These are phyloP conservation scores for Leucopternis melanops DNA, from an alignment of 2,113 vertebrate species.

Conservation along the genomic window DNA sequence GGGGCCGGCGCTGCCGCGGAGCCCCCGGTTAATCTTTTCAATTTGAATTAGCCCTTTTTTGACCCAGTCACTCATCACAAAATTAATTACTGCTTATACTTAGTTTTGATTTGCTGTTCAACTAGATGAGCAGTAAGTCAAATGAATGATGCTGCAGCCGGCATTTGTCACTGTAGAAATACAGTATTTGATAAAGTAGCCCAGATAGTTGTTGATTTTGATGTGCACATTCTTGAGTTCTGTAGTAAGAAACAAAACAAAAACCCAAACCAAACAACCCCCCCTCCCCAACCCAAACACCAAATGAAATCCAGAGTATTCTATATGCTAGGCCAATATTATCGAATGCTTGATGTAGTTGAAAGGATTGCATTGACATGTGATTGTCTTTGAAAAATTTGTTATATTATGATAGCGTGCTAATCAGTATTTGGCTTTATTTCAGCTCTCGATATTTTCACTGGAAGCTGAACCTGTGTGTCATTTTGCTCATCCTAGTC, in stretches of 20 bases:
- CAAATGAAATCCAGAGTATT: background rate
- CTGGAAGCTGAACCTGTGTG: slow-evolving; percentile 96
- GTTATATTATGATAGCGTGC: background rate
- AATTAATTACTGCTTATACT: background rate
- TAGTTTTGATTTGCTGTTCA: background rate
- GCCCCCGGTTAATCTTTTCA: background rate
- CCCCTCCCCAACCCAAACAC: background rate
- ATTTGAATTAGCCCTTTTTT: background rate
- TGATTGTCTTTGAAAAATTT: background rate
- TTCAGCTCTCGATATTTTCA: slow-evolving; percentile 96
- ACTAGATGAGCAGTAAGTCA: background rate
- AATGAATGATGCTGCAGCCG: background rate
- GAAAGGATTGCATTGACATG: background rate
- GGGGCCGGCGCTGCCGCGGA: too few species aligned
- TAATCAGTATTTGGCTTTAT: slow-evolving; percentile 8
- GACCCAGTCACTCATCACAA: background rate
- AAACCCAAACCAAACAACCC: background rate
- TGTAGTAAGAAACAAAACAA: background rate
- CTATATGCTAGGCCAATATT: background rate
- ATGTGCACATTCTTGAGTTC: background rate
- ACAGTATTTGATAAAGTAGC: background rate
- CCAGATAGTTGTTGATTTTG: background rate
- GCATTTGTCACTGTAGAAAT: background rate
- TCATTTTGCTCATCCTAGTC: slow-evolving; percentile 93
- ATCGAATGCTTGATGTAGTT: background rate